Evolutionary conservation across 2,113 vertebrate species (phyloP).

Genomic region (Hemibagrus wyckioides): DNA sequence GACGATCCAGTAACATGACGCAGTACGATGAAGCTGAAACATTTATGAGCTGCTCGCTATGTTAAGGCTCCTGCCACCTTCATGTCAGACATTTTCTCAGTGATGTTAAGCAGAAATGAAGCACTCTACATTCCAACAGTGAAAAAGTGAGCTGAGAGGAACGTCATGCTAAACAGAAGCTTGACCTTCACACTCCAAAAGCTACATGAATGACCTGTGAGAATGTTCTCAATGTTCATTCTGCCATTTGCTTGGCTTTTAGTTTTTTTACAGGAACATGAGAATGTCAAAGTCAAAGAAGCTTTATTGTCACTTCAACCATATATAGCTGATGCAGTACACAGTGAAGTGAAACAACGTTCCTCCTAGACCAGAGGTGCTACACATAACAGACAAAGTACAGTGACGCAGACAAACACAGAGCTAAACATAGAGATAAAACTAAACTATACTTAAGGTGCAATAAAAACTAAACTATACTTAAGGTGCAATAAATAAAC

Average conservation of each 20-base stretch:
- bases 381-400: too few relatives aligned
- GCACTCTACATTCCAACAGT: not conserved
- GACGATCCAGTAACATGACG: not conserved
- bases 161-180: not conserved
- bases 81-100: not conserved
- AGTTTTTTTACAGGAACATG: not conserved
- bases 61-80: not conserved
- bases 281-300: not conserved
- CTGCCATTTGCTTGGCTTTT: not conserved
- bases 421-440: too few relatives aligned
- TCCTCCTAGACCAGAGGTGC: too few relatives aligned
- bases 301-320: too few relatives aligned
- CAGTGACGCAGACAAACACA: too few relatives aligned
- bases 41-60: not conserved
- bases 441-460: too few relatives aligned
- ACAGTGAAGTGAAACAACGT: too few relatives aligned
- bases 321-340: too few relatives aligned
- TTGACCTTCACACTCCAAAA: not conserved
- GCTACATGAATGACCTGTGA: not conserved
- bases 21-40: not conserved
- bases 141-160: not conserved
- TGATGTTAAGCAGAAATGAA: not conserved
- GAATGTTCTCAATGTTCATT: not conserved
- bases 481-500: too few relatives aligned
- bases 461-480: too few relatives aligned